phyloP scores from a whole-genome alignment of 2,797 vertebrate species.

The Catostomus latipinnis region DNA sequence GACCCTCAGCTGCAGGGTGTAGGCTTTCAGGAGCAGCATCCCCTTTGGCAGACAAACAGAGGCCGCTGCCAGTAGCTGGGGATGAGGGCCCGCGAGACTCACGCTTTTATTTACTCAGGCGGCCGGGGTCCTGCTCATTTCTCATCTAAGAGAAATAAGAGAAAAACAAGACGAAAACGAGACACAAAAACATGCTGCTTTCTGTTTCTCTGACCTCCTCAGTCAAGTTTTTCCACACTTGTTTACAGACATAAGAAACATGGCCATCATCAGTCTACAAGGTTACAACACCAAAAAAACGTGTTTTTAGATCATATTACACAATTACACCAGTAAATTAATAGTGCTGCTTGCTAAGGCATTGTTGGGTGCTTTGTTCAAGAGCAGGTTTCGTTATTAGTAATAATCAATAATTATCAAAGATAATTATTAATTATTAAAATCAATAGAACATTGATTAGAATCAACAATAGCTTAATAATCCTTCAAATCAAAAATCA shows the following conservation, averaged over 20 bases:
- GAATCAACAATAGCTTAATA: too few species aligned
- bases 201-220: conserved; percentile 86
- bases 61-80: conserved; percentile 85
- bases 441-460: too few species aligned
- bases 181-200: conserved; percentile 48
- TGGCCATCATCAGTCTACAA: too few species aligned
- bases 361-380: too few species aligned
- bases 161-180: conserved; percentile 64
- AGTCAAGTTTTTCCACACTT: conserved; percentile 95
- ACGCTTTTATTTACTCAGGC: conserved; percentile 99
- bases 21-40: conserved; percentile 96
- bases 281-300: too few species aligned
- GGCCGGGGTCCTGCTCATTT: conserved; percentile 94
- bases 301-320: too few species aligned
- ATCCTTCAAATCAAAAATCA: too few species aligned
- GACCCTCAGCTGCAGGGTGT: conserved; percentile 99
- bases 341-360: too few species aligned
- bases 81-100: conserved; percentile 83
- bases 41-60: conserved; percentile 98
- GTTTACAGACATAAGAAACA: conserved; percentile 65
- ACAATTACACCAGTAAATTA: too few species aligned
- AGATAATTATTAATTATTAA: too few species aligned
- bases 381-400: too few species aligned
- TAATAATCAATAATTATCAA: too few species aligned
- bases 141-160: conserved; percentile 93